These are phyloP conservation scores for Collichthys lucidus DNA, from an alignment of 2,113 vertebrate genomes.

Conservation along the genomic window DNA sequence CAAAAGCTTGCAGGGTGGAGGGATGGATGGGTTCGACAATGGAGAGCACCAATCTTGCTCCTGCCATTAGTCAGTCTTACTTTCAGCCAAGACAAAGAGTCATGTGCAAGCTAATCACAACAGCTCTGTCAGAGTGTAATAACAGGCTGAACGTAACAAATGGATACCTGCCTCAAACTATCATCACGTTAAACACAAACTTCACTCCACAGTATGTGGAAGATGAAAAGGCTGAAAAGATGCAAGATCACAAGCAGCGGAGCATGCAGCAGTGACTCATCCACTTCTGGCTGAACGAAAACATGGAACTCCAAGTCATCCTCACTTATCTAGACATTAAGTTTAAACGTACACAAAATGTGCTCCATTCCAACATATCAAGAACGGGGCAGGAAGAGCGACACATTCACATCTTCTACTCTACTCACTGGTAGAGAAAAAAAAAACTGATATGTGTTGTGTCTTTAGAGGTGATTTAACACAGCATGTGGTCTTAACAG, in stretches of 20 bases:
- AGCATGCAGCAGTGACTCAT: background rate
- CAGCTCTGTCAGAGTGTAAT: background rate
- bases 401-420: background rate
- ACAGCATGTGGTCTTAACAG: constrained; percentile 13
- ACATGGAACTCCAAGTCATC: background rate
- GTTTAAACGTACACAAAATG: background rate
- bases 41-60: no score
- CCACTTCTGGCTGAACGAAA: background rate
- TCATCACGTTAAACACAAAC: background rate
- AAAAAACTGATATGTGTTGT: background rate
- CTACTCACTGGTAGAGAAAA: background rate
- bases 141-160: background rate
- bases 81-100: no score
- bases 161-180: background rate
- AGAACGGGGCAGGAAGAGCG: background rate
- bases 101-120: background rate
- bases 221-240: background rate
- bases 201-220: background rate
- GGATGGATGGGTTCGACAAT: background rate
- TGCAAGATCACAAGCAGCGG: background rate
- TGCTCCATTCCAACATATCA: background rate
- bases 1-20: background rate
- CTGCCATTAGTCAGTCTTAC: no score
- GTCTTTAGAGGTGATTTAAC: constrained; percentile 22
- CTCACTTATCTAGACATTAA: background rate